Evolutionary conservation across 2,888 invertebrate genomes (phyloP), one percentile per base, ranked within the genome.

Genomic region (Argyra leucocephala): DNA sequence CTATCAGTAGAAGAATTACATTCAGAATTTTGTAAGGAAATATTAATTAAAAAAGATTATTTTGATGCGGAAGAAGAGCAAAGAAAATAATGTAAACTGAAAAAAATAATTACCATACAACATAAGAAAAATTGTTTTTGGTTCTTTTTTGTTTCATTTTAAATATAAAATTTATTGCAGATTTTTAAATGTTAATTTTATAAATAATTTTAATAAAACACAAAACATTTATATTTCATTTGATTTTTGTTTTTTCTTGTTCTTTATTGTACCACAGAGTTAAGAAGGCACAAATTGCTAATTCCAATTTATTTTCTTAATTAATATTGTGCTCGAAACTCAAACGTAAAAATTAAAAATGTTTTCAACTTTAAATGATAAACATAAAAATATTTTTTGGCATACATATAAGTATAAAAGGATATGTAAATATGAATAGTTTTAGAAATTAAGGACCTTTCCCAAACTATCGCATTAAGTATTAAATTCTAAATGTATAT

Each of bases 41-140:
- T 70, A 4, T 15, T 59, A 48, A 22, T 63, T 31, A 31, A 67
- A 31, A 58, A 66, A 59, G 67, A 69, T 4, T 70, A 69, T 65
- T 71, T 69, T 64, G 21, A 67, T 12, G 66, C 66, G 10, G 71
- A 70, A 63, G 70, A 70, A 36, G 64, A 67, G 18, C 69, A 69
- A 69, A 60, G 63, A 57, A 23, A 23, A 23, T 4, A n/a, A n/a
- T n/a, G n/a, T n/a, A n/a, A n/a, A n/a, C n/a, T 31, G 1, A 31
- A 31, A 31, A 31, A 31, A 31, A 31, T 26, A 9, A 31, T 31
- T 31, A 12, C 31, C 31, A 31, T 31, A 31, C 7, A 31, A 6
- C 12, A 31, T n/a, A n/a, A n/a, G n/a, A 31, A 31, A 31, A 31
- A 31, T 7, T 31, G n/a, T n/a, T n/a, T n/a, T n/a, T n/a, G n/a